A percentile compares a stretch with the other conserved stretches of the same genome.
These are phyloP conservation scores for Alexandromys fortis DNA, from an alignment of 2,113 vertebrate species.

Conservation along the genomic window DNA sequence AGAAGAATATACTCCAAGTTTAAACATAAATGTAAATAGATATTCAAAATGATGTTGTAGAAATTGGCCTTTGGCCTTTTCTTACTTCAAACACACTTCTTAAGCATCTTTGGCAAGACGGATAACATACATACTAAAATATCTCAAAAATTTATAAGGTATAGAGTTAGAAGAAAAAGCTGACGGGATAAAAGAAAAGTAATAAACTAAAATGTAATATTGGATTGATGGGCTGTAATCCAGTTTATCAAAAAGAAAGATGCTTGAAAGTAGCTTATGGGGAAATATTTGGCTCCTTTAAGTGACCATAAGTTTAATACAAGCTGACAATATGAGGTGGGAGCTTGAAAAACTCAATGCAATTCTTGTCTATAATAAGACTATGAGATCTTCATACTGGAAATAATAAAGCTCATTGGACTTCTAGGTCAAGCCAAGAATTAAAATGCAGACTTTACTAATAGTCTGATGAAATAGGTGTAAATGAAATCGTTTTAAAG, in stretches of 20 bases:
- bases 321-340: neutral
- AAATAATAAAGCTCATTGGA: neutral
- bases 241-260: neutral
- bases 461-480: neutral
- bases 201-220: neutral
- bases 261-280: neutral
- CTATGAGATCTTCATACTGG: neutral
- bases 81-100: neutral
- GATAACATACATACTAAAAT: neutral
- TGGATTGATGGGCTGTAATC: neutral
- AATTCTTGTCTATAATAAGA: neutral
- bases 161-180: neutral
- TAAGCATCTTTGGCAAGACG: neutral
- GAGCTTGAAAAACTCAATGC: neutral
- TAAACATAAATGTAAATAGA: neutral
- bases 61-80: neutral
- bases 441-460: neutral
- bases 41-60: neutral
- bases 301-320: neutral
- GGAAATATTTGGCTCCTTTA: neutral
- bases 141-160: neutral
- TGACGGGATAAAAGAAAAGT: conserved; percentile 9
- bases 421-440: neutral
- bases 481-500: neutral
- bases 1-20: neutral